Evolutionary conservation across 2,113 vertebrate species (phyloP).

Genomic region (Mesocricetus auratus): DNA sequence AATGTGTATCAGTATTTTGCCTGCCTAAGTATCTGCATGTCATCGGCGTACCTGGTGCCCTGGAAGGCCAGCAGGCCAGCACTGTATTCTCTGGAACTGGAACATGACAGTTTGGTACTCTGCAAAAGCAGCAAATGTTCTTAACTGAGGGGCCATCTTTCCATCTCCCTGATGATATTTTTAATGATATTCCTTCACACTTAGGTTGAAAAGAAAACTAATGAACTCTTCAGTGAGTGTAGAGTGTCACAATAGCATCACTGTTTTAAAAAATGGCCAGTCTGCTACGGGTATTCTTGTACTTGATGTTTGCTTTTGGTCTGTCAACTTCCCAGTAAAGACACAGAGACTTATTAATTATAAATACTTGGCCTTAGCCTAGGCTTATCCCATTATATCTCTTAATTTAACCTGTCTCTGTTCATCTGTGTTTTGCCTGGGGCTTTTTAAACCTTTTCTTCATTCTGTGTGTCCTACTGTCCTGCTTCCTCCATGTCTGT

Average conservation of each 20-base stretch:
- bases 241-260: conserved; percentile 32
- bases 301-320: too few species aligned
- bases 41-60: neutral
- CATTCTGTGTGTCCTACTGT: too few species aligned
- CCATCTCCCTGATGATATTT: neutral
- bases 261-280: conserved; percentile 67
- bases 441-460: too few species aligned
- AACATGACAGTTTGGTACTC: neutral
- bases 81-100: neutral
- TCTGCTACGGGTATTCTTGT: neutral
- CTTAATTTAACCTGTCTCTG: too few species aligned
- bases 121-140: neutral
- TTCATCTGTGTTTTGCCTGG: too few species aligned
- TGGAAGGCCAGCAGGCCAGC: neutral
- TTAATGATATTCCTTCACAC: conserved; percentile 7
- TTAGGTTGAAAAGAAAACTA: conserved; percentile 6
- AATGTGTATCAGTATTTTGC: neutral
- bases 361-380: too few species aligned
- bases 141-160: neutral
- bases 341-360: too few species aligned
- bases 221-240: neutral
- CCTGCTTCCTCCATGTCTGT: too few species aligned
- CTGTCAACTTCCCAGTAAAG: too few species aligned
- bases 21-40: neutral
- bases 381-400: too few species aligned